Evolutionary conservation across 2,888 invertebrate species (phyloP), one percentile per base, ranked within the genome.

Genomic region (Ariolimax columbianus): DNA sequence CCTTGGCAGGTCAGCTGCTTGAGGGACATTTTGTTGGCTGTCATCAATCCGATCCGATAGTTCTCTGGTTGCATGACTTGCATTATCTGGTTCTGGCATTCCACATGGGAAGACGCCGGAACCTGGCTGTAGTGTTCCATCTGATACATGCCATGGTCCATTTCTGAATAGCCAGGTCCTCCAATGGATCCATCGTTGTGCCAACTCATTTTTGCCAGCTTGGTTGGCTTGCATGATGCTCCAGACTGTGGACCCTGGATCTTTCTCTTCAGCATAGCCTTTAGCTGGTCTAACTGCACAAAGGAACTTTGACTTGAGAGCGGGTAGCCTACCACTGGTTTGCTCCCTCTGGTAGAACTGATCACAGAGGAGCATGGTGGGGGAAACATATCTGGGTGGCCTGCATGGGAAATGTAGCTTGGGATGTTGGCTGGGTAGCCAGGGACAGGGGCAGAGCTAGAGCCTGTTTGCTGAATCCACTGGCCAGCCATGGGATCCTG

Each of bases 241-340:
- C 19, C 19, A 0, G 33, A 14, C 11, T 72, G 79, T 43, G 73
- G 73, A 9, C 83, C 85, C 79, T 91, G 90, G 30, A 92, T 88
- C 87, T 92, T 92, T 79, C 91, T 89, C 86, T 92, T 92, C 77
- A 92, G 88, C 78, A 87, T 87, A n/a, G 91, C 91, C 83, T 90
- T 90, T 40, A 92, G 89, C 36, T 90, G 91, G 82, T 91, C 90
- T 17, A 91, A 89, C 75, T 91, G 91, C 30, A 89, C 91, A 33
- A n/a, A 11, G 23, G 73, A 55, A 83, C 63, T 38, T 19, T 72
- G 63, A 36, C 59, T 72, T 23, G 84, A 26, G 11, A 83, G 77
- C n/a, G 83, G 79, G n/a, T 83, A 63, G 85, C 72, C 26, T 83
- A 73, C 73, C n/a, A n/a, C 33, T 82, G 85, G 55, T 55, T 40